Evolutionary conservation across 2,797 vertebrate genomes (phyloP).

Genomic region (Melanogrammus aeglefinus): DNA sequence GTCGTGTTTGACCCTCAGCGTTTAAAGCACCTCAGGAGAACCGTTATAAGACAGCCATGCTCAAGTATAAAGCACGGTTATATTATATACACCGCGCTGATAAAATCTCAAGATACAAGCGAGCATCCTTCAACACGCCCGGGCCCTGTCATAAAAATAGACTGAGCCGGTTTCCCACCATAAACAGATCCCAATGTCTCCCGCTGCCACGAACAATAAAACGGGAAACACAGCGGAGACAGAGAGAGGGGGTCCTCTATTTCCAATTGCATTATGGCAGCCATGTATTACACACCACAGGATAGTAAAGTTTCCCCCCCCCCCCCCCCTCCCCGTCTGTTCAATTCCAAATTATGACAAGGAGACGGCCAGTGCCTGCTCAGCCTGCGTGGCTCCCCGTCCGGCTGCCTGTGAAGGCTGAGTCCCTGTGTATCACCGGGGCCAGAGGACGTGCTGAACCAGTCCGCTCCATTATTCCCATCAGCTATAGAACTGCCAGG

Average conservation of each 20-base stretch:
- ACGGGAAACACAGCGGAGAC: conserved; percentile 13
- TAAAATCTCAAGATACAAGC: too few relatives aligned
- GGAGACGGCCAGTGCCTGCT: conserved; percentile 51
- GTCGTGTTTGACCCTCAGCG: too few relatives aligned
- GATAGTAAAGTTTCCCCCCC: conserved; percentile 56
- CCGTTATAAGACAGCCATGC: too few relatives aligned
- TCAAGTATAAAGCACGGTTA: too few relatives aligned
- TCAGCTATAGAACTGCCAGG: conserved; percentile 13
- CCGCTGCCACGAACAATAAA: neutral
- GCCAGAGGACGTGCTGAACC: conserved; percentile 33
- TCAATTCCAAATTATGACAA: conserved; percentile 59
- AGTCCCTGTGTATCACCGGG: conserved; percentile 15
- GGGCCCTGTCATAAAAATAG: conserved; percentile 37
- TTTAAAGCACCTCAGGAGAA: too few relatives aligned
- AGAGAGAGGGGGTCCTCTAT: conserved; percentile 53
- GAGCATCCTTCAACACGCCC: too few relatives aligned
- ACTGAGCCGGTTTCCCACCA: conserved; percentile 9
- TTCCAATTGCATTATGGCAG: conserved; percentile 65
- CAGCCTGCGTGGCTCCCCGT: conserved; percentile 54
- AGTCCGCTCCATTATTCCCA: conserved; percentile 21
- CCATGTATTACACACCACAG: conserved; percentile 53
- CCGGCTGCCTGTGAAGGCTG: conserved; percentile 6
- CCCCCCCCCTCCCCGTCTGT: conserved; percentile 43
- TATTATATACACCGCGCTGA: too few relatives aligned
- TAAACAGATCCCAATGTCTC: conserved; percentile 42